Evolutionary conservation across 1,140 invertebrate species (phyloP).

Genomic region (Phthorimaea operculella): DNA sequence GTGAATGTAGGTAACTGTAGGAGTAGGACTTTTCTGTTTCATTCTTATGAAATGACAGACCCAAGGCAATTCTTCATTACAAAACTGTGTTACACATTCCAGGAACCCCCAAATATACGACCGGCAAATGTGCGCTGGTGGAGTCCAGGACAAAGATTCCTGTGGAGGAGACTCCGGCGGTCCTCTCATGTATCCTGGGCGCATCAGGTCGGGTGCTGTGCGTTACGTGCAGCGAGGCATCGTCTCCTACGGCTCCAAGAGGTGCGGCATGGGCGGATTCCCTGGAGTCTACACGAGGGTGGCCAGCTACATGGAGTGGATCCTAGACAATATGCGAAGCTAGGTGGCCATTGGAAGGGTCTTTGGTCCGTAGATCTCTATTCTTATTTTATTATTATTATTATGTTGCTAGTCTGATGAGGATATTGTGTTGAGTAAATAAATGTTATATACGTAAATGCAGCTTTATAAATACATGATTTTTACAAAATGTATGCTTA

Average conservation of each 20-base stretch:
- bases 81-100: slow-evolving; percentile 14
- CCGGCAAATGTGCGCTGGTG: slow-evolving; percentile 73
- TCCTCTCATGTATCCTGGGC: slow-evolving; percentile 70
- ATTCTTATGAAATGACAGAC: too few relatives aligned
- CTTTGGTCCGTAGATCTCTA: too few relatives aligned
- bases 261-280: slow-evolving; percentile 68
- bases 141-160: slow-evolving; percentile 68
- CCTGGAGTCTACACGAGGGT: slow-evolving; percentile 75
- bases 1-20: too few relatives aligned
- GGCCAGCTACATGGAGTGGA: slow-evolving; percentile 74
- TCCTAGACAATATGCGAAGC: slow-evolving; percentile 68
- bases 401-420: too few relatives aligned
- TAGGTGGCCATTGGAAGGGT: neutral
- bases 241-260: slow-evolving; percentile 74
- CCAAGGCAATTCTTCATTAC: too few relatives aligned
- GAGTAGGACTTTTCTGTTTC: too few relatives aligned
- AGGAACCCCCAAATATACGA: slow-evolving; percentile 49
- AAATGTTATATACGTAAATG: too few relatives aligned
- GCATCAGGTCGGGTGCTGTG: slow-evolving; percentile 17
- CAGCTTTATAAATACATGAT: too few relatives aligned
- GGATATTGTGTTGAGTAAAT: too few relatives aligned
- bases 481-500: too few relatives aligned
- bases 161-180: slow-evolving; percentile 77
- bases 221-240: slow-evolving; percentile 72
- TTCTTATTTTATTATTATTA: too few relatives aligned